A percentile compares a stretch with the other conserved stretches of the same genome.
These are phyloP conservation scores for Adelges cooleyi DNA, from an alignment of 1,140 invertebrate species.

Conservation along the genomic window DNA sequence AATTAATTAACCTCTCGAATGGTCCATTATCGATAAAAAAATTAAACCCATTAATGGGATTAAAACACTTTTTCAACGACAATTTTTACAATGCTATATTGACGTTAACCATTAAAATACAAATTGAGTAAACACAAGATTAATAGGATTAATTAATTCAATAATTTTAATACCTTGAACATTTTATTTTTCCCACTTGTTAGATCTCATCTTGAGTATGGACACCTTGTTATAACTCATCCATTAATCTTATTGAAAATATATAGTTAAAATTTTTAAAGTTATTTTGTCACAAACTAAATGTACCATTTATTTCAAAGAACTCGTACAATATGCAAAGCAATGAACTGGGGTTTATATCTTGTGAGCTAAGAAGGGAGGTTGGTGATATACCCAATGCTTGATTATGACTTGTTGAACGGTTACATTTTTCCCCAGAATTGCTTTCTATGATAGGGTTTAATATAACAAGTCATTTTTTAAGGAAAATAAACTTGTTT, in stretches of 20 bases:
- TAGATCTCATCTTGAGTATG: neutral
- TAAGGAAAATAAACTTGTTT: too few species aligned
- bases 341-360: neutral
- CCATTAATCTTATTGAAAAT: neutral
- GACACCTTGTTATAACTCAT: neutral
- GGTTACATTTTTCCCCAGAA: neutral
- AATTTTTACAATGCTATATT: too few species aligned
- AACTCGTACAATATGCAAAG: neutral
- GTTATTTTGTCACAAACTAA: neutral
- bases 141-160: too few species aligned
- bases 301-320: neutral
- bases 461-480: too few species aligned
- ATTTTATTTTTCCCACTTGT: neutral
- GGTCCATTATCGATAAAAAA: too few species aligned
- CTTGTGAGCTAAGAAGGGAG: neutral
- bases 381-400: neutral
- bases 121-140: too few species aligned
- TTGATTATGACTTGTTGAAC: neutral
- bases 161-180: neutral
- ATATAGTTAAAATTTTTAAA: neutral
- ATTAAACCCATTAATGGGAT: too few species aligned
- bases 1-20: too few species aligned
- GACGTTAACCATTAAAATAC: too few species aligned
- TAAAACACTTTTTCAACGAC: too few species aligned
- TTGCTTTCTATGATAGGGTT: neutral